A percentile compares a stretch with the other conserved stretches of the same genome.
These are phyloP conservation scores for Chiloscyllium plagiosum DNA, from an alignment of 2,113 vertebrate species.

Conservation along the genomic window DNA sequence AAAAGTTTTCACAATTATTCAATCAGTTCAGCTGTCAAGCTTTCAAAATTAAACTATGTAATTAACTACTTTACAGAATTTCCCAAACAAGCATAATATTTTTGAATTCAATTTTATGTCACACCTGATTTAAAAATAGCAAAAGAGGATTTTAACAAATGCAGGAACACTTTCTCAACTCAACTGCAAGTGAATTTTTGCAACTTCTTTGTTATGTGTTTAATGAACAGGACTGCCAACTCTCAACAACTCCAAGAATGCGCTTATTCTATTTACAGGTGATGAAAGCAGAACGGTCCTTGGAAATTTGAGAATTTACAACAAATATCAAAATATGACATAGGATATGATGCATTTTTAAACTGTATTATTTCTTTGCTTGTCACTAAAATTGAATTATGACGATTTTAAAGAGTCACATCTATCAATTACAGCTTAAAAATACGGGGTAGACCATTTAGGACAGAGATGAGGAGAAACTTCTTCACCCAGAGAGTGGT, in stretches of 20 bases:
- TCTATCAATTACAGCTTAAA: too few relatives aligned
- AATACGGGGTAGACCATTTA: too few relatives aligned
- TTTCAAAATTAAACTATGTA: background rate
- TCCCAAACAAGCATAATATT: background rate
- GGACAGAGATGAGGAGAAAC: too few relatives aligned
- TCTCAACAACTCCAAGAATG: background rate
- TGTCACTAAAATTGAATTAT: background rate
- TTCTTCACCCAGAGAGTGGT: too few relatives aligned
- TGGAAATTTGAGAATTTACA: background rate
- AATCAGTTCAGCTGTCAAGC: constrained; percentile 16
- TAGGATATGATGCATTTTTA: background rate
- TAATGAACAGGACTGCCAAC: background rate
- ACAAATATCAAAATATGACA: background rate
- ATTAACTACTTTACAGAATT: background rate
- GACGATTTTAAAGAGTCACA: background rate
- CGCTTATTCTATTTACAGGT: background rate
- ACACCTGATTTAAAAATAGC: background rate
- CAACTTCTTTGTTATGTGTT: background rate
- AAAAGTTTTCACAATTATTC: constrained; percentile 44
- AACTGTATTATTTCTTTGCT: background rate
- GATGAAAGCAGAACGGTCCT: background rate
- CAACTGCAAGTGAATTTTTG: background rate
- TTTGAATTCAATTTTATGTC: background rate
- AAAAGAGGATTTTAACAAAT: background rate
- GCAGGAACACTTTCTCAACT: background rate